Conservation (phyloP, 2,113 vertebrate species). For the Scolopax mira region DNA sequence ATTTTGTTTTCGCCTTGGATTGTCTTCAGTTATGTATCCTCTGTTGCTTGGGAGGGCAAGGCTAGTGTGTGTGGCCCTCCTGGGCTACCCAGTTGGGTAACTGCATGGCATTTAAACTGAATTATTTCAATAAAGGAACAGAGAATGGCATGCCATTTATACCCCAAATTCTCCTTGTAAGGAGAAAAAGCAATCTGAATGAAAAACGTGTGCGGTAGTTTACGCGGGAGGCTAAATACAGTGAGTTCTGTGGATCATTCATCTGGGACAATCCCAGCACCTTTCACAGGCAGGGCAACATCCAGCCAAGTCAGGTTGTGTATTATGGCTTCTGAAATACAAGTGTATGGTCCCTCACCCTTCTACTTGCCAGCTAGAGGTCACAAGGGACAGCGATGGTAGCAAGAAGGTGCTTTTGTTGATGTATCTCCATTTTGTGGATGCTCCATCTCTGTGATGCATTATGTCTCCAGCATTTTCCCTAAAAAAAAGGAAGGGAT, state of each 20-base stretch:
- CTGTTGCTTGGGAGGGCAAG: background rate
- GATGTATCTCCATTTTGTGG: background rate
- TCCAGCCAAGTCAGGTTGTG: background rate
- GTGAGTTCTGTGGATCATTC: background rate
- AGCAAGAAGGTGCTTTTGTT: background rate
- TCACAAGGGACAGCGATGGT: fast-evolving
- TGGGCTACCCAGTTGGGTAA: background rate
- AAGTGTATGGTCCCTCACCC: background rate
- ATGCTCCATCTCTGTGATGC: background rate
- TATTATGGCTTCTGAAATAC: background rate
- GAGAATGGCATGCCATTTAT: background rate
- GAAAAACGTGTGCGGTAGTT: fast-evolving
- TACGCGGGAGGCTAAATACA: background rate
- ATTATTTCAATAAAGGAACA: background rate
- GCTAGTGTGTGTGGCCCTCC: constrained; percentile 25
- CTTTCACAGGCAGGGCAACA: background rate
- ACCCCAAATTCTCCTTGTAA: constrained; percentile 18
- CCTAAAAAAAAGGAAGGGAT: background rate
- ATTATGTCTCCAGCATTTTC: background rate
- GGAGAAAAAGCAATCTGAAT: background rate
- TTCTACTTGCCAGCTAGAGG: background rate
- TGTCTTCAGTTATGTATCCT: background rate
- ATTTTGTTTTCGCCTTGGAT: background rate
- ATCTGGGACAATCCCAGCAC: background rate
- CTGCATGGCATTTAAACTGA: background rate